These are phyloP conservation scores for Parus major DNA, from an alignment of 2,113 vertebrate species.

Conservation along the genomic window DNA sequence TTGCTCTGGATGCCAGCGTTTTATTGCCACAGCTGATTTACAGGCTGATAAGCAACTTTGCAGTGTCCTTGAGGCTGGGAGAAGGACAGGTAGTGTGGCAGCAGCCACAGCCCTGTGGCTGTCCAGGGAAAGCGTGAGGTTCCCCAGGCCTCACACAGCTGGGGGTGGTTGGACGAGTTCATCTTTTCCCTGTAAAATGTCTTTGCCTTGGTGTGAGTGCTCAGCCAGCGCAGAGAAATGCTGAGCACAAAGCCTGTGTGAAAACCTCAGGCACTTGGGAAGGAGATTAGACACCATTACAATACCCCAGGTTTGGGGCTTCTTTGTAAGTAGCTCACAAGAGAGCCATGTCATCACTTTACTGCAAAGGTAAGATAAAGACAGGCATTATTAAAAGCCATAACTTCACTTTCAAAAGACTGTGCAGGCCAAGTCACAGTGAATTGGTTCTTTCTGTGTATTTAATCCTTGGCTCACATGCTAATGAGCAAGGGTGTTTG, in stretches of 20 bases:
- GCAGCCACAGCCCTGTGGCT: background rate
- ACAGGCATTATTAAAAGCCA: conserved; percentile 37
- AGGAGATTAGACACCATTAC: conserved; percentile 2
- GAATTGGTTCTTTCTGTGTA: conserved; percentile 14
- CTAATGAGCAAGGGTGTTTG: background rate
- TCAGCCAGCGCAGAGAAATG: background rate
- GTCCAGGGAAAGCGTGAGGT: background rate
- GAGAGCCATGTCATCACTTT: conserved; percentile 12
- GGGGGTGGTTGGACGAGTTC: background rate
- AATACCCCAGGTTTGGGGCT: background rate
- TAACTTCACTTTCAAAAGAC: conserved; percentile 37
- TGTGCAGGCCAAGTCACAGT: background rate
- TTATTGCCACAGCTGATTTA: conserved; percentile 73
- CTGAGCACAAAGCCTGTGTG: background rate
- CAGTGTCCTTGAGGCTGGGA: conserved; percentile 64
- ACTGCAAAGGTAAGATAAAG: background rate
- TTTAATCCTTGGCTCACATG: conserved; percentile 26
- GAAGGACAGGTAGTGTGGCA: background rate
- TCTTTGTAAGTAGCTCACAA: background rate
- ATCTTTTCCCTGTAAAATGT: background rate
- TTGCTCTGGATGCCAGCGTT: conserved; percentile 56
- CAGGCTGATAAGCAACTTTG: conserved; percentile 57
- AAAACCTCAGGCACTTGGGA: background rate
- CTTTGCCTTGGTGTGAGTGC: background rate
- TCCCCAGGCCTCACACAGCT: background rate